Conservation (phyloP, 2,113 vertebrate genomes). For the Balaenoptera acutorostrata region DNA sequence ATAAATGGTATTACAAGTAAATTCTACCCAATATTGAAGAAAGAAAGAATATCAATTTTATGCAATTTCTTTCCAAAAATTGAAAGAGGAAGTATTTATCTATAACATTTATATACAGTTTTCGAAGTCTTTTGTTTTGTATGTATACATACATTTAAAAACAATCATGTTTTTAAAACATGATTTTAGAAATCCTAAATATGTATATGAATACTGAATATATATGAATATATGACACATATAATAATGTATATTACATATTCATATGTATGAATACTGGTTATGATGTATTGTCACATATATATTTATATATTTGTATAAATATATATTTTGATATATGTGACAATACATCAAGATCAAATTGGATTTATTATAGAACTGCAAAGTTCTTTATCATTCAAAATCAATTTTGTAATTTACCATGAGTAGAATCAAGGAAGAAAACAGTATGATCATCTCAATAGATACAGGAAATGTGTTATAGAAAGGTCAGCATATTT, state of each 20-base stretch:
- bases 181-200: not conserved
- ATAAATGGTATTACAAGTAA: not conserved
- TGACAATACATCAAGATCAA: no score
- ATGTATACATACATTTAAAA: not conserved
- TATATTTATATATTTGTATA: no score
- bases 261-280: not conserved
- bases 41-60: not conserved
- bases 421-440: not conserved
- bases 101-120: not conserved
- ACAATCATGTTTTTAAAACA: not conserved
- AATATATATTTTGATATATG: no score
- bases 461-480: not conserved
- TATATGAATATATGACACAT: no score
- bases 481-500: not conserved
- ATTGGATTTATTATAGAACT: not conserved
- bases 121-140: not conserved
- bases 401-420: not conserved
- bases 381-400: not conserved
- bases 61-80: not conserved
- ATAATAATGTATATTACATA: no score
- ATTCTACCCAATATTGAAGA: not conserved
- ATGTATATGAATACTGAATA: not conserved
- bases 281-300: not conserved
- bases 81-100: not conserved
- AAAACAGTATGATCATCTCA: not conserved